Evolutionary conservation across 92 coral and sea anemone species (phyloP), one percentile per base, ranked within the genome.

Genomic region (Parazoanthus swiftii): DNA sequence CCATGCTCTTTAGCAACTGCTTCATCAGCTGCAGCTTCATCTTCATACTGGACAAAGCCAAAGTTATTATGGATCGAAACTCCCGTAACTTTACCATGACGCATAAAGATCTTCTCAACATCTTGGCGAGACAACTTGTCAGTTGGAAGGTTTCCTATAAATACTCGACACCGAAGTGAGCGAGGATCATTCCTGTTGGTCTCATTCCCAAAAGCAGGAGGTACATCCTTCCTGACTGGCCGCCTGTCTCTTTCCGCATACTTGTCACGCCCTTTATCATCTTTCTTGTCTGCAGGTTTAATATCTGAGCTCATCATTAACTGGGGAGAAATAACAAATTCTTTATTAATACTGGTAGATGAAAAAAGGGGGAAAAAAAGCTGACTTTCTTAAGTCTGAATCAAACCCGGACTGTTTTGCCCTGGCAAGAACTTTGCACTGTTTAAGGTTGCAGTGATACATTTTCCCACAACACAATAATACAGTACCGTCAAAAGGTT

Each of bases 1-100:
- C 98, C 98, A 92, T 97, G 93, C 89, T 97, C 96, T 67, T 95
- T 95, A 25, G 91, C 92, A 66, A 97, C 98, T 13, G 99, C 95
- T 36, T 82, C 93, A 78, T 97, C 99, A 8, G 99, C 99, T 33
- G 81, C 81, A 80, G 92, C 93, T 42, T 97, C 99, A 87, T 91
- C 91, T 73, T 90, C 98, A 89, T 80, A 97, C 89, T 97, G 99
- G 65, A 97, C 98, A 95, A 97, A 97, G 33, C 99, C 99, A 89
- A 39, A 97, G 86, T 96, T 94, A 68, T 73, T 89, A 78, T 97
- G 99, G 35, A 97, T 83, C 1, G 99, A 97, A 73, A 92, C 85
- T 35, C 98, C 99, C 25, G 85, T 86, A 54, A 97, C 95, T 21
- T 81, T 90, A 42, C 99, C 99, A 88, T 97, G 93, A 59, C 90